Percentiles rank a stretch among this genome's conserved stretches.
phyloP scores from a whole-genome alignment of 1,140 invertebrate genomes.

The Choristoneura fumiferana region DNA sequence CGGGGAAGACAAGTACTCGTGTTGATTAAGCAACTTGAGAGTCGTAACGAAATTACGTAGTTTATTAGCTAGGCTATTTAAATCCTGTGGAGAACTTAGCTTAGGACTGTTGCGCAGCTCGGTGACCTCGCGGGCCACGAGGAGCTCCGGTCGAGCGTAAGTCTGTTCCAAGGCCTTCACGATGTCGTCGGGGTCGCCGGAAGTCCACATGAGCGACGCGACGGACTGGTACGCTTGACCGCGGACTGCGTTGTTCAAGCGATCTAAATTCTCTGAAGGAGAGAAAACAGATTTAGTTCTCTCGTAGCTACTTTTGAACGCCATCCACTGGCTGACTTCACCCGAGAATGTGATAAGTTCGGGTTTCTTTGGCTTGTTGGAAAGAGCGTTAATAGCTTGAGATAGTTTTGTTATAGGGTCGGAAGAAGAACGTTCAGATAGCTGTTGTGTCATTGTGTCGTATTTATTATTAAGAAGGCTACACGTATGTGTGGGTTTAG shows the following conservation, averaged over 20 bases:
- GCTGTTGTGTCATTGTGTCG: too few species aligned
- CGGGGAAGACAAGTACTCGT: slow-evolving; percentile 3
- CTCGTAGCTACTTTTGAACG: slow-evolving; percentile 16
- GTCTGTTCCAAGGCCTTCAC: slow-evolving; percentile 10
- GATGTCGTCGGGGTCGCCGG: not conserved
- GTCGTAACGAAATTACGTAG: slow-evolving; percentile 11
- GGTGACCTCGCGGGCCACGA: slow-evolving; percentile 15
- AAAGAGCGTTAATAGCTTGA: too few species aligned
- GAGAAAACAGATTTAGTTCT: slow-evolving; percentile 15
- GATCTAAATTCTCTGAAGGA: slow-evolving; percentile 5
- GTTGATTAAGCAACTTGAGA: not conserved
- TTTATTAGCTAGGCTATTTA: slow-evolving; percentile 15
- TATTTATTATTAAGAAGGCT: too few species aligned
- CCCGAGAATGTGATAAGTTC: too few species aligned
- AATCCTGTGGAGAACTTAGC: slow-evolving; percentile 12
- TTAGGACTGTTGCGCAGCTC: slow-evolving; percentile 5
- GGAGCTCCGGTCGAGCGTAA: slow-evolving; percentile 13
- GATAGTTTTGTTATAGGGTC: too few species aligned
- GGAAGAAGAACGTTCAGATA: too few species aligned
- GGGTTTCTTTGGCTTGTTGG: too few species aligned
- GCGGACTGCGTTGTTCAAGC: slow-evolving; percentile 9
- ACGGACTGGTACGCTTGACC: slow-evolving; percentile 8
- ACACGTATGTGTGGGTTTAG: too few species aligned
- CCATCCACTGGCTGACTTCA: too few species aligned
- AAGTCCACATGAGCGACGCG: slow-evolving; percentile 4